Evolutionary conservation across 64 coral and sea anemone genomes (phyloP), one percentile per base, ranked within the genome.

Genomic region (Montipora foliosa): DNA sequence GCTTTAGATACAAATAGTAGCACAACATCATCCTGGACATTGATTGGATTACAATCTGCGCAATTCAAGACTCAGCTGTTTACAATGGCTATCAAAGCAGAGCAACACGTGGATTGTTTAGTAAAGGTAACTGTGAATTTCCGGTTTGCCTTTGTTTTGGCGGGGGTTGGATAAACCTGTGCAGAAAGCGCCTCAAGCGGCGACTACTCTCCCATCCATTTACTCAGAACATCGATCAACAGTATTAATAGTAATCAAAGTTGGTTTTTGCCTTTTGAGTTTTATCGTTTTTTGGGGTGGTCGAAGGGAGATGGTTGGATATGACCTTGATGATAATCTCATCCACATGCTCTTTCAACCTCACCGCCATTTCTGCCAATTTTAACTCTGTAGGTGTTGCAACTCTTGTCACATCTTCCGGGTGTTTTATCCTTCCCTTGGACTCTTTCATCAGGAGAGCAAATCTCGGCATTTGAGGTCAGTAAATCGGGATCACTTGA

Each of bases 21-120:
- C 20, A 80, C 8, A 80, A 53, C 15, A 49, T n/a, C 21, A 4
- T 76, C 48, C 19, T 77, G 86, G 52, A 7, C 73, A 75, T 76
- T 74, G 10, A 16, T 6, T 8, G 37, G 17, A 58, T 21, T 74
- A 5, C 48, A 59, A 37, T 8, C 68, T 22, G 53, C 11, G 11
- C 64, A 76, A 15, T 29, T 83, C 50, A 81, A 80, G 37, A 74
- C 66, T 53, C 64, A 76, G 9, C 25, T 87, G 25, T 84, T 87
- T 13, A 76, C 83, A 48, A 87, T 93, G 83, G 91, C 91, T 47
- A 69, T 93, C 75, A 76, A 50, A 17, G 66, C 2, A 48, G 83
- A 93, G 66, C 91, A 93, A 9, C 83, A 93, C 71, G 16, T 67
- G 9, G 91, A 93, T 15, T 93, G 91, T 16, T 49, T 93, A 15